A percentile compares a stretch with the other conserved stretches of the same genome.
Conservation (phyloP, 2,113 vertebrate genomes). For the Hyperopisus bebe region DNA sequence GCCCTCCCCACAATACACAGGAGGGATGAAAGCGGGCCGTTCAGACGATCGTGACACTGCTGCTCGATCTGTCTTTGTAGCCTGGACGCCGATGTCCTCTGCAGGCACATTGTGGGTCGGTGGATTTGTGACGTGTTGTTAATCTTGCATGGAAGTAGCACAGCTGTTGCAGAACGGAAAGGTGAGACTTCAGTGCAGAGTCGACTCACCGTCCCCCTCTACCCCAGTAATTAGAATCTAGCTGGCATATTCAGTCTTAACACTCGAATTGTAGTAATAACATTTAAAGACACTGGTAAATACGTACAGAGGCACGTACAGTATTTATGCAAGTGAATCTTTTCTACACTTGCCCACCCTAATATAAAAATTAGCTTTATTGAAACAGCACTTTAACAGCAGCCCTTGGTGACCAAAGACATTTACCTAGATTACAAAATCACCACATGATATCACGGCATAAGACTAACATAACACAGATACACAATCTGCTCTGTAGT, state of each 20-base stretch:
- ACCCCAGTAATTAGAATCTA: background rate
- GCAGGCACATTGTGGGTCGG: background rate
- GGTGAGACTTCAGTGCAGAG: background rate
- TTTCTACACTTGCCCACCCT: background rate
- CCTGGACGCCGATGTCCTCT: background rate
- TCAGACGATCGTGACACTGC: background rate
- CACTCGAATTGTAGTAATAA: background rate
- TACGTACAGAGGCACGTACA: background rate
- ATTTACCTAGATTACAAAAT: background rate
- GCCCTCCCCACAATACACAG: background rate
- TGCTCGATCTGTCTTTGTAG: background rate
- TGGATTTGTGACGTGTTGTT: background rate
- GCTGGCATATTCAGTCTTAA: background rate
- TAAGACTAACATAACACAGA: background rate
- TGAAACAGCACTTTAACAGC: background rate
- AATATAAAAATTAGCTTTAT: background rate
- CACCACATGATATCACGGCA: background rate
- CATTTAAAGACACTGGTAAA: background rate
- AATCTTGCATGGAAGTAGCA: background rate
- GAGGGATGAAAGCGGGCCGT: background rate
- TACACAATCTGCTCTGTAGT: background rate
- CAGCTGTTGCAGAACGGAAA: background rate
- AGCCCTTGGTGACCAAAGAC: background rate
- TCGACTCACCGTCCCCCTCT: background rate
- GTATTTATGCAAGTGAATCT: background rate